Percentiles rank a stretch among this genome's conserved stretches.
phyloP scores from a whole-genome alignment of 2,888 invertebrate species.

The Tipula lateralis region DNA sequence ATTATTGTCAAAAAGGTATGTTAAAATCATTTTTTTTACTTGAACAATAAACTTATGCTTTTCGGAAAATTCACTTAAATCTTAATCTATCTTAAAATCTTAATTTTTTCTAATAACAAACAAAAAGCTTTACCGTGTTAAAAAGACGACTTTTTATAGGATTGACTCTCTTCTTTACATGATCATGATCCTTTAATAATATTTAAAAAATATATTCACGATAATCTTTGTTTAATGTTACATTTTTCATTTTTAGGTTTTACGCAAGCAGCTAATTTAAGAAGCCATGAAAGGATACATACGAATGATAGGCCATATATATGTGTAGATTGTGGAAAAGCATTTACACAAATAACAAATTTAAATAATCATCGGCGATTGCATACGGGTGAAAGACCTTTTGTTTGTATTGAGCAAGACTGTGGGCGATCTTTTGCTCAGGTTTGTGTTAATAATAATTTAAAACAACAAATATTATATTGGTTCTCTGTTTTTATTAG shows the following conservation, averaged over 20 bases:
- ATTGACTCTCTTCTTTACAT: too few relatives aligned
- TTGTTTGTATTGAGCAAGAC: slow-evolving; percentile 49
- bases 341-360: slow-evolving; percentile 50
- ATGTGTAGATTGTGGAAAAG: slow-evolving; percentile 49
- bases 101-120: neutral
- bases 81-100: neutral
- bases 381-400: slow-evolving; percentile 49
- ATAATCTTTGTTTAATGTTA: neutral
- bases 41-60: neutral
- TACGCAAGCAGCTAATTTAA: slow-evolving; percentile 50
- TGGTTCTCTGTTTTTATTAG: slow-evolving; percentile 36
- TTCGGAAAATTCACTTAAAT: neutral
- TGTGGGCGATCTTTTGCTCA: slow-evolving; percentile 50
- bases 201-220: neutral
- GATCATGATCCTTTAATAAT: too few relatives aligned
- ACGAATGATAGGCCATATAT: slow-evolving; percentile 50
- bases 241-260: slow-evolving; percentile 43
- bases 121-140: neutral
- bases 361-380: slow-evolving; percentile 49
- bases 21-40: neutral
- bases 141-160: too few relatives aligned
- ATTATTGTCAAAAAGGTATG: slow-evolving; percentile 48
- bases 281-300: slow-evolving; percentile 50
- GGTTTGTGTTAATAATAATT: slow-evolving; percentile 39
- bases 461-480: neutral